Conservation (phyloP, 2,888 invertebrate species). For the Eupithecia pulchellata region DNA sequence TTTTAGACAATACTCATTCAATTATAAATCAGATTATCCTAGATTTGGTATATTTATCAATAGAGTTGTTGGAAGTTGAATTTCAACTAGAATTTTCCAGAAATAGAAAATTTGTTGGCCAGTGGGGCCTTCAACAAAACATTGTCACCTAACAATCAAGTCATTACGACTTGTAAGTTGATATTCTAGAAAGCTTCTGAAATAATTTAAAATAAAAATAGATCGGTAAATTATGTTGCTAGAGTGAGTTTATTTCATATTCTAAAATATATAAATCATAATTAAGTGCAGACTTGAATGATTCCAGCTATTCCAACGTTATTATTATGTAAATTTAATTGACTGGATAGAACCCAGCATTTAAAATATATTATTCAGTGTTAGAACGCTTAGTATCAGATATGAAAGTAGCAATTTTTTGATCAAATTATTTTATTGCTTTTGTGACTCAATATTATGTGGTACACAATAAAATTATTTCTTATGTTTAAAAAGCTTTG, state of each 20-base stretch:
- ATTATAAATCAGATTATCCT: slow-evolving; percentile 29
- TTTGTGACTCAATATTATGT: slow-evolving; percentile 78
- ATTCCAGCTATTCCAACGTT: slow-evolving; percentile 65
- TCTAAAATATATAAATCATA: slow-evolving; percentile 18
- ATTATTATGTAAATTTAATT: slow-evolving; percentile 51
- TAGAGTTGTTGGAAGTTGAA: slow-evolving; percentile 22
- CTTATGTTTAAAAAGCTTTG: slow-evolving; percentile 70
- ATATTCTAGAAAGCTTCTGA: slow-evolving; percentile 19
- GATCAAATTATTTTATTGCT: slow-evolving; percentile 81
- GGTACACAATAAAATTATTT: slow-evolving; percentile 73
- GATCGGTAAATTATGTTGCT: slow-evolving; percentile 26
- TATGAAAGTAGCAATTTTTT: slow-evolving; percentile 80
- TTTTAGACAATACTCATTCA: slow-evolving; percentile 44
- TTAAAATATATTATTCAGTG: slow-evolving; percentile 80
- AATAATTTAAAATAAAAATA: slow-evolving; percentile 12
- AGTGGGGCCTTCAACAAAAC: slow-evolving; percentile 4
- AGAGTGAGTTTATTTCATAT: slow-evolving; percentile 25
- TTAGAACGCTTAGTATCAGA: slow-evolving; percentile 81
- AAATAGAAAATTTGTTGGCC: background rate
- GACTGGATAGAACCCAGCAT: slow-evolving; percentile 80
- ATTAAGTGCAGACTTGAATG: slow-evolving; percentile 74
- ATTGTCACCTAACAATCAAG: background rate
- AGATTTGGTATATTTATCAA: slow-evolving; percentile 32
- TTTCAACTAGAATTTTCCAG: slow-evolving; percentile 3
- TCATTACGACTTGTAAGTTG: slow-evolving; percentile 11